Percentiles rank a stretch among this genome's conserved stretches.
Evolutionary conservation across 2,113 vertebrate species (phyloP).

Genomic region (Aegotheles bennettii): DNA sequence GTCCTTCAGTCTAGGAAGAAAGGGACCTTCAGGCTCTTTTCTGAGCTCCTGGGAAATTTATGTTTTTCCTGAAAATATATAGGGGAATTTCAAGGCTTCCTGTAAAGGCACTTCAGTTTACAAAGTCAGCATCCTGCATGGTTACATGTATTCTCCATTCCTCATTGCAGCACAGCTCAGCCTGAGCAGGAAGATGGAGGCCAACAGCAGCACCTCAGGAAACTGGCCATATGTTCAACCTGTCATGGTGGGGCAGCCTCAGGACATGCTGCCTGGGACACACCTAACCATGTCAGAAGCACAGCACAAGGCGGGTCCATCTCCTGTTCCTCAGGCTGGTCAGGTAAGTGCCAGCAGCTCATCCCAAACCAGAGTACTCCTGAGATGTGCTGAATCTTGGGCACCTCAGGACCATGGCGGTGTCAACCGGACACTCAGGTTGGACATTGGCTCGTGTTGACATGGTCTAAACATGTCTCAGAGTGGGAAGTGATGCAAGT

Average conservation of each 20-base stretch:
- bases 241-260: accelerated
- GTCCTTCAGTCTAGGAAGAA: neutral
- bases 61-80: neutral
- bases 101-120: neutral
- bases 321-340: neutral
- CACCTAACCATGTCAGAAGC: neutral
- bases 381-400: neutral
- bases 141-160: neutral
- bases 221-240: accelerated
- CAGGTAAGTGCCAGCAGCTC: neutral
- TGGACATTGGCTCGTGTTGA: neutral
- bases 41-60: neutral
- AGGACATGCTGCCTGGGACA: neutral
- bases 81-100: neutral
- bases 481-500: neutral
- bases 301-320: neutral
- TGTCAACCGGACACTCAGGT: neutral
- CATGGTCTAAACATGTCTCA: neutral
- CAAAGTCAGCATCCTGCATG: neutral
- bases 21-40: neutral
- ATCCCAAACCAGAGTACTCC: neutral
- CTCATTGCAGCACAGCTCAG: neutral
- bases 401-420: neutral
- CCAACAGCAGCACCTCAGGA: neutral
- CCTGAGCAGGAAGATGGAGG: neutral